phyloP scores from a whole-genome alignment of 2,888 invertebrate genomes.

The Ophonus ardosiacus region DNA sequence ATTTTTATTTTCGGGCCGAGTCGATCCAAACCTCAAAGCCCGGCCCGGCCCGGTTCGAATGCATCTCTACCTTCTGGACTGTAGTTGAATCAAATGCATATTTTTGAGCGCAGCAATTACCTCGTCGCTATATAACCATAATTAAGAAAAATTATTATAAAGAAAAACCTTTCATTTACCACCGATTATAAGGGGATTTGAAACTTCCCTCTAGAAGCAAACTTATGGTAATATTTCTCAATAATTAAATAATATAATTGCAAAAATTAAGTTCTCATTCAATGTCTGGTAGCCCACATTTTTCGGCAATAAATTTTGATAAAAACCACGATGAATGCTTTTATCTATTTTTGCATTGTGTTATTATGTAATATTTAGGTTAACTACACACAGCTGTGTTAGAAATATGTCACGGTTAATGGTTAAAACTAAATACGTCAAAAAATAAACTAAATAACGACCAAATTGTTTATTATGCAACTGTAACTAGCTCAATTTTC shows the following conservation, averaged over 20 bases:
- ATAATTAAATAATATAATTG: background rate
- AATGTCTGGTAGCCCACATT: background rate
- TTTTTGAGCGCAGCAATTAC: no score
- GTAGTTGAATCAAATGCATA: no score
- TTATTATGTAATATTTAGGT: constrained; percentile 29
- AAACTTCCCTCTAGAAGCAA: no score
- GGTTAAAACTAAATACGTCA: constrained; percentile 22
- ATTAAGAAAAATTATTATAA: no score
- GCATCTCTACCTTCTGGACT: no score
- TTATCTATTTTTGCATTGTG: constrained; percentile 18
- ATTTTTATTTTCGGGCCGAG: no score
- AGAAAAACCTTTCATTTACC: no score
- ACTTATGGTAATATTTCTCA: no score
- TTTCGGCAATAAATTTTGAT: background rate
- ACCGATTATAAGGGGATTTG: no score
- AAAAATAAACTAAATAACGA: constrained; percentile 14
- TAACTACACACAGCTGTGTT: constrained; percentile 42
- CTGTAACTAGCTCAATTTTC: constrained; percentile 20
- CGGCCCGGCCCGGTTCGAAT: no score
- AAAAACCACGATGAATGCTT: background rate
- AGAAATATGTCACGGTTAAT: constrained; percentile 35
- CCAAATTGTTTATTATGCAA: constrained; percentile 40
- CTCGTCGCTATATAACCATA: no score
- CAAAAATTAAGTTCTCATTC: background rate
- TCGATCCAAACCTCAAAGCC: no score